Percentiles rank a stretch among this genome's conserved stretches.
Conservation (phyloP, 1,140 invertebrate genomes). For the Anastatus disparis region DNA sequence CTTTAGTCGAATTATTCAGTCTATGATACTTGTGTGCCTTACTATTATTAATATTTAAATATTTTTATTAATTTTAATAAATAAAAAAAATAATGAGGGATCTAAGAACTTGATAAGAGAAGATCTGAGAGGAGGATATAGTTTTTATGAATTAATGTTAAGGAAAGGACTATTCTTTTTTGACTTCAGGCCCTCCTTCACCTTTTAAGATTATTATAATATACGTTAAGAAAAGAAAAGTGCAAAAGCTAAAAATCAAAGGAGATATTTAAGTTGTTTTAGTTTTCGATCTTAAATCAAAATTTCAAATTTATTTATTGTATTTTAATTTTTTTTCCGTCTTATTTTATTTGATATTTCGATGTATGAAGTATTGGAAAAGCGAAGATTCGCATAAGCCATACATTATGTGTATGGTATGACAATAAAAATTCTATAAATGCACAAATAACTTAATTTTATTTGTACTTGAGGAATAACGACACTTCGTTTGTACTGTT, state of each 20-base stretch:
- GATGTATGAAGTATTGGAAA: neutral
- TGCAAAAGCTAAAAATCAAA: neutral
- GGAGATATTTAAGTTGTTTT: neutral
- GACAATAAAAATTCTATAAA: constrained; percentile 31
- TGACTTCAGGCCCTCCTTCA: constrained; percentile 19
- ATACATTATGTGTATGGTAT: neutral
- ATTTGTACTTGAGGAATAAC: constrained; percentile 55
- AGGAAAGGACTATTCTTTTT: neutral
- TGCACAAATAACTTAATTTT: constrained; percentile 57
- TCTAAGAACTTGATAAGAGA: neutral
- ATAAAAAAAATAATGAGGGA: neutral
- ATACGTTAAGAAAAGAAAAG: no score
- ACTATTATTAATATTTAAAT: neutral
- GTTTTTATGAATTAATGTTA: constrained; percentile 4
- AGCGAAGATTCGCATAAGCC: neutral
- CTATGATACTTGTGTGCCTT: constrained; percentile 18
- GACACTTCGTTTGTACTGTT: constrained; percentile 66
- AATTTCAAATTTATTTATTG: neutral
- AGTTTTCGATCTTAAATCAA: no score
- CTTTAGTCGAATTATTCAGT: constrained; percentile 20
- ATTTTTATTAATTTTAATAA: neutral
- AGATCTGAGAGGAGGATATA: constrained; percentile 10
- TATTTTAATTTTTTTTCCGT: neutral
- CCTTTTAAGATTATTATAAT: constrained; percentile 15
- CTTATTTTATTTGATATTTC: constrained; percentile 6